phyloP scores from a whole-genome alignment of 2,113 vertebrate genomes.

The Eudyptes chrysolophus region DNA sequence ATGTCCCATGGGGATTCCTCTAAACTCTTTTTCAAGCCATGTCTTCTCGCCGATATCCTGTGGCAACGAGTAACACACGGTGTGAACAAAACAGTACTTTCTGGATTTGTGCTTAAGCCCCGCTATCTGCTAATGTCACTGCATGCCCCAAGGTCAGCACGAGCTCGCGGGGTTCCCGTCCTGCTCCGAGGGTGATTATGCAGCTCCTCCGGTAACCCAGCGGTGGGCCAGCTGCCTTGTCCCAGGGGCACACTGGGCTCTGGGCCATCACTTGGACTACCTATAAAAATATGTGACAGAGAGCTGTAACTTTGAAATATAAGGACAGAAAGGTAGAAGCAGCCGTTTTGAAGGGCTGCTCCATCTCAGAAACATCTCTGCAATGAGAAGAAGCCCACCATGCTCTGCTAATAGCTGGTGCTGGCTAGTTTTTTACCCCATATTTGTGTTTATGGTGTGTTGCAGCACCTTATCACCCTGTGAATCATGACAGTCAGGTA shows the following conservation, averaged over 20 bases:
- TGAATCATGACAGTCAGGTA: background rate
- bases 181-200: background rate
- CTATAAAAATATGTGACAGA: background rate
- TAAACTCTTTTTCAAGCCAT: background rate
- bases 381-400: background rate
- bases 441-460: background rate
- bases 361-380: background rate
- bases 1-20: background rate
- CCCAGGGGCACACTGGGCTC: background rate
- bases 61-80: background rate
- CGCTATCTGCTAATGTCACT: background rate
- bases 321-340: background rate
- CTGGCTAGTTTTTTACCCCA: accelerated
- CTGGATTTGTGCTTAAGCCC: background rate
- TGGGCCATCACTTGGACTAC: background rate
- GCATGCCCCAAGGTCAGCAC: background rate
- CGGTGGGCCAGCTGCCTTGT: background rate
- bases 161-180: accelerated
- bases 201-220: background rate
- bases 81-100: background rate
- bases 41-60: background rate
- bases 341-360: background rate
- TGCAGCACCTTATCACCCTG: background rate
- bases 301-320: background rate
- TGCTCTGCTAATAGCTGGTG: background rate